Evolutionary conservation across 2,888 invertebrate genomes (phyloP), one percentile per base, ranked within the genome.

Genomic region (Polymixis flavicincta): DNA sequence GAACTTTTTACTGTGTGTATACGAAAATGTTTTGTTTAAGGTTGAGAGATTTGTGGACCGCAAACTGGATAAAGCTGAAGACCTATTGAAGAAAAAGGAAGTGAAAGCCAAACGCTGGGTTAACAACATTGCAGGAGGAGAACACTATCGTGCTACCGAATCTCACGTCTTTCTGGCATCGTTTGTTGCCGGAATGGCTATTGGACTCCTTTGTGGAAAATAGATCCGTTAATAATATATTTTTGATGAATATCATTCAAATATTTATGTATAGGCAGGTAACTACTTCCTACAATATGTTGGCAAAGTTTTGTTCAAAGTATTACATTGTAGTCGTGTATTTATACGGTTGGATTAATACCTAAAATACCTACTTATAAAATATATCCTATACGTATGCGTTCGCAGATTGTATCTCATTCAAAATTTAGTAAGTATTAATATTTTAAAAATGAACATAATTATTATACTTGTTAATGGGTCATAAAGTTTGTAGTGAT

Each of bases 31-130:
- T 88, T 90, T 90, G 80, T 95, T 97, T 66, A 96, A 98, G 98
- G 97, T 98, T 88, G 98, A 98, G 94, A 97, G 98, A 92, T 98
- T 96, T 96, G 97, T 98, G 83, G 98, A 98, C 92, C 97, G 97
- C 86, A 98, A 98, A 95, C 87, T 98, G 85, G 98, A 98, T 91
- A 98, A 98, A 95, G 98, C 98, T 72, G 98, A 98, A 94, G 97
- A 97, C 87, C 90, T 97, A 77, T 88, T 98, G 81, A 98, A 97
- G 94, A 97, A 97, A 89, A 97, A 98, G 86, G 97, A 98, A 93
- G 95, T 96, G 72, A 97, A 97, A 92, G 98, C 97, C 22, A 98
- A 97, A 89, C 97, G 97, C 90, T 98, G 98, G 98, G 98, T 98
- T 89, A 96, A 97, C 78, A 97, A 97, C 84, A 92, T 98, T 64